phyloP scores from a whole-genome alignment of 2,113 vertebrate genomes.

The Corythornis cristatus region DNA sequence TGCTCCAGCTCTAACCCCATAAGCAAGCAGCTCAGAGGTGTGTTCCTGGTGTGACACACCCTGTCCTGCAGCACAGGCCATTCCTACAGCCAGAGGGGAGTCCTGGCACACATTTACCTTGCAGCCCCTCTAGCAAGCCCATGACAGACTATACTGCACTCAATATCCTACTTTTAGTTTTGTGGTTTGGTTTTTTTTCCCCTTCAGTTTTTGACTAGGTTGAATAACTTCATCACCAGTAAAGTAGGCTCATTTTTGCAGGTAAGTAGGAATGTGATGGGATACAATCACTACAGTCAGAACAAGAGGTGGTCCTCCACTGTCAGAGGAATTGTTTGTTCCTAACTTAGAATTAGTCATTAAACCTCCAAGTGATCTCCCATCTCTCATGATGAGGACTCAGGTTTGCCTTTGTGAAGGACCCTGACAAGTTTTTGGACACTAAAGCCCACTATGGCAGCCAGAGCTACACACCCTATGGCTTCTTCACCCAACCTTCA shows the following conservation, averaged over 20 bases:
- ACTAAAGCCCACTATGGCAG: background rate
- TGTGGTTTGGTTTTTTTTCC: no score
- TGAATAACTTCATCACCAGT: background rate
- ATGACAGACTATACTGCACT: no score
- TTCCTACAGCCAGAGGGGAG: background rate
- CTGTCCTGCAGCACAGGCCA: background rate
- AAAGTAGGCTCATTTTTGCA: background rate
- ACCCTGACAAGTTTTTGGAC: background rate
- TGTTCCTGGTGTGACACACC: rapidly evolving
- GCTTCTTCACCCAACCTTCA: background rate
- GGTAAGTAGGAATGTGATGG: background rate
- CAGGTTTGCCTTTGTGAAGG: background rate
- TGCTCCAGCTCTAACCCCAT: rapidly evolving
- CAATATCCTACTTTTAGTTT: no score
- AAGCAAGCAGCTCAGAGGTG: background rate
- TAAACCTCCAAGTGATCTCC: background rate
- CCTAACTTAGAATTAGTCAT: background rate
- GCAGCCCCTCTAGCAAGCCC: background rate
- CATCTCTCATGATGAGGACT: background rate
- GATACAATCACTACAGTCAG: background rate
- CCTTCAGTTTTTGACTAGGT: background rate
- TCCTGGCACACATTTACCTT: background rate
- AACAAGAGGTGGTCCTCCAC: background rate
- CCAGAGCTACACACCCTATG: background rate
- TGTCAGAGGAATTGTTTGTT: background rate